A percentile compares a stretch with the other conserved stretches of the same genome.
Evolutionary conservation across 2,797 vertebrate species (phyloP).

Genomic region (Ctenochaetus hawaiiensis): DNA sequence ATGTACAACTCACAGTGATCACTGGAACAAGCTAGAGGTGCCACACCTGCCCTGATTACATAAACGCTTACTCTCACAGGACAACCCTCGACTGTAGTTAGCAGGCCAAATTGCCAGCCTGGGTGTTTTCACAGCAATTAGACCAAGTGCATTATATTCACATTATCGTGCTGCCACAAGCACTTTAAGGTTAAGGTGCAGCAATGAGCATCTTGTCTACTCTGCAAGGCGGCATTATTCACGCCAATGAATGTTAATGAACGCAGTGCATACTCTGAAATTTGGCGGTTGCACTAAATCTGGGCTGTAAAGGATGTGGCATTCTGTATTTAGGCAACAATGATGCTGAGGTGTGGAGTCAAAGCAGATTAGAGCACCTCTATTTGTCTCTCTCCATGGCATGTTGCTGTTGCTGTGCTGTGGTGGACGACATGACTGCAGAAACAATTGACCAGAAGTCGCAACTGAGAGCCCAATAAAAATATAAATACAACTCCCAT

Average conservation of each 20-base stretch:
- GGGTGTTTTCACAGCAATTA: constrained; percentile 70
- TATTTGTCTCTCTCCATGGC: constrained; percentile 9
- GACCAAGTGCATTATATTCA: constrained; percentile 61
- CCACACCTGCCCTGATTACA: constrained; percentile 63
- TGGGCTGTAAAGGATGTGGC: constrained; percentile 23
- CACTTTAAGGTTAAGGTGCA: constrained; percentile 64
- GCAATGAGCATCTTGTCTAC: constrained; percentile 51
- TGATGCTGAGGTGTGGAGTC: constrained; percentile 8
- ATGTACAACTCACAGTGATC: constrained; percentile 55
- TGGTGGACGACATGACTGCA: not conserved
- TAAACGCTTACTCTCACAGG: constrained; percentile 50
- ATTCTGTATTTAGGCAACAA: constrained; percentile 35
- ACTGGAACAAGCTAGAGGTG: constrained; percentile 54
- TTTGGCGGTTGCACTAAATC: constrained; percentile 28
- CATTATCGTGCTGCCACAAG: constrained; percentile 68
- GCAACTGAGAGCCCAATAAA: constrained; percentile 39
- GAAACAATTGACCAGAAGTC: constrained; percentile 23
- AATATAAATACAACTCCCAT: constrained; percentile 42
- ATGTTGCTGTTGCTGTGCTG: constrained; percentile 10
- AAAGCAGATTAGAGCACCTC: constrained; percentile 3
- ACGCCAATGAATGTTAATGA: constrained; percentile 65
- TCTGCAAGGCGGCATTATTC: constrained; percentile 45
- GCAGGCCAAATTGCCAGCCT: constrained; percentile 59
- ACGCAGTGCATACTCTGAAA: constrained; percentile 47
- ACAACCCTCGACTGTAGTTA: constrained; percentile 41